Base-by-base conservation (phyloP, 2,797 vertebrate genomes). In the Leptoclinus maculatus region DNA sequence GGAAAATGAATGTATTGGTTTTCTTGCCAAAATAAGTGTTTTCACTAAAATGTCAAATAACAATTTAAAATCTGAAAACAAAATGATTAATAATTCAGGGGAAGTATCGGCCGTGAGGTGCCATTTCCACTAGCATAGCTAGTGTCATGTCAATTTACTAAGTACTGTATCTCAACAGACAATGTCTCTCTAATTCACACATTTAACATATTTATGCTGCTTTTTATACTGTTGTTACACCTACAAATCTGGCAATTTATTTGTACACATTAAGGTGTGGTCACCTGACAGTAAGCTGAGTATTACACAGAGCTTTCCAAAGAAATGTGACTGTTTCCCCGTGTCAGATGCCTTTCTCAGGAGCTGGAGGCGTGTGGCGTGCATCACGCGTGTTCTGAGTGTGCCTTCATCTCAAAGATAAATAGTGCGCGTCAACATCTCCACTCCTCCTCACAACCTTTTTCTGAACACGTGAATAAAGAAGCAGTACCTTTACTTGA, bases 321-420 rank as follows among this genome's bases (percentile, higher is more conserved):
- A 73, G n/a, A 56, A 51, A 39, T 59, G 49, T 47, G 39, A 70
- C 43, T 10, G 11, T 56, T 82, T 74, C 32, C 12, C 16, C 19
- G 54, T 56, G 36, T 74, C 45, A 65, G 27, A 62, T 64, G 72
- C 65, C 23, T 69, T 58, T 39, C 69, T 64, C 32, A 43, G 47
- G 47, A 86, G 73, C 58, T 54, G 63, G 41, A 67, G 76, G 69
- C 67, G 49, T 57, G 51, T 65, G 65, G 21, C 7, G 19, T 81
- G 71, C 73, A 66, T 76, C 59, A 23, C 32, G 60, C 66, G 56
- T 56, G 49, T 69, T 54, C 34, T 38, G 72, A 79, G 36, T 14
- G 16, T 76, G 27, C 38, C 62, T 81, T 77, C 27, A 75, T 79
- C 64, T 77, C 16, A 5, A 10, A 81, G 71, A 83, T 80, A 77